phyloP scores from a whole-genome alignment of 2,797 vertebrate species.

The Echeneis naucrates region DNA sequence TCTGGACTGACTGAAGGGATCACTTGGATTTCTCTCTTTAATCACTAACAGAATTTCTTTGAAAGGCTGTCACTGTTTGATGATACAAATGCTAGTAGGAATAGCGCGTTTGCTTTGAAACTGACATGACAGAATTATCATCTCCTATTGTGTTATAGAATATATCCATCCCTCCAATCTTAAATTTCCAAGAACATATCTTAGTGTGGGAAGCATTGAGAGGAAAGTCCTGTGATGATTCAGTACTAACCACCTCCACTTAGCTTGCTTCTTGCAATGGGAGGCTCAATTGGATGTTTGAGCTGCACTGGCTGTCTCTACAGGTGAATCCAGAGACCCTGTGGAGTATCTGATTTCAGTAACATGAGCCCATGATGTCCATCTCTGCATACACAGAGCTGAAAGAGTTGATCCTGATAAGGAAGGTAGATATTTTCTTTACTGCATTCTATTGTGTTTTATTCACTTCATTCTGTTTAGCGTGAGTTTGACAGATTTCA shows the following conservation, averaged over 20 bases:
- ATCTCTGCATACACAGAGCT: too few relatives aligned
- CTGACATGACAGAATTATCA: not conserved
- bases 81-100: not conserved
- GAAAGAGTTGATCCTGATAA: too few relatives aligned
- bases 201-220: not conserved
- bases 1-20: conserved; percentile 14
- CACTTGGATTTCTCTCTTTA: not conserved
- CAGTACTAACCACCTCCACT: not conserved
- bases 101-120: not conserved
- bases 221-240: not conserved
- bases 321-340: not conserved
- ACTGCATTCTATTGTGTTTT: too few relatives aligned
- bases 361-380: too few relatives aligned
- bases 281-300: too few relatives aligned
- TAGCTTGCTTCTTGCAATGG: not conserved
- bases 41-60: not conserved
- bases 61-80: not conserved
- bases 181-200: not conserved
- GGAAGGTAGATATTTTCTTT: too few relatives aligned
- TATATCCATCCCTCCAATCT: not conserved
- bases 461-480: too few relatives aligned
- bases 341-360: not conserved
- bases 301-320: too few relatives aligned
- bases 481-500: too few relatives aligned
- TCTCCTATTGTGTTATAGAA: not conserved